phyloP scores from a whole-genome alignment of 2,113 vertebrate genomes.

The Emydocephalus ijimae region DNA sequence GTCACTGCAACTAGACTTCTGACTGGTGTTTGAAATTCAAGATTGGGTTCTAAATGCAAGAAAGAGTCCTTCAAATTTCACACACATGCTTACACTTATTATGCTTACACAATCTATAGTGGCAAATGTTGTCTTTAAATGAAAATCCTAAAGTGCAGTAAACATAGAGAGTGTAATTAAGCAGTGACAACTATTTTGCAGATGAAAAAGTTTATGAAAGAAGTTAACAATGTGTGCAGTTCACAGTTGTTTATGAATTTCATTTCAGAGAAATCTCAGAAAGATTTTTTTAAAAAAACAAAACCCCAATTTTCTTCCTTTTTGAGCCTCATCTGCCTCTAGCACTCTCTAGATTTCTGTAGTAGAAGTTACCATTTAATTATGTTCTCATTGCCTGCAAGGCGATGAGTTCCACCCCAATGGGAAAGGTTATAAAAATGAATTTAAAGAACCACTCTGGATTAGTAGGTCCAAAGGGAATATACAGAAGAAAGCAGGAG shows the following conservation, averaged over 20 bases:
- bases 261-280: neutral
- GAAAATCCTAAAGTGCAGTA: neutral
- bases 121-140: no score
- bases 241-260: neutral
- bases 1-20: neutral
- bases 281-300: neutral
- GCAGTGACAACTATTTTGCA: neutral
- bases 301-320: neutral
- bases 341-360: neutral
- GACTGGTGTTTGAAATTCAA: neutral
- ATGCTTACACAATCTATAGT: neutral
- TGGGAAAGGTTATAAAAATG: neutral
- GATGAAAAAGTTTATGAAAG: neutral
- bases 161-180: neutral
- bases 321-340: neutral
- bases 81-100: neutral
- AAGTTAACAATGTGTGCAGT: neutral
- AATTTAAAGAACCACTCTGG: neutral
- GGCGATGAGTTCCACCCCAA: neutral
- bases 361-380: neutral
- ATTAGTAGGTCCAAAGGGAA: neutral
- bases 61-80: neutral
- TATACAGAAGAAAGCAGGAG: neutral
- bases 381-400: neutral
- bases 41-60: neutral